phyloP scores from a whole-genome alignment of 2,113 vertebrate species.

The Ascaphus truei region DNA sequence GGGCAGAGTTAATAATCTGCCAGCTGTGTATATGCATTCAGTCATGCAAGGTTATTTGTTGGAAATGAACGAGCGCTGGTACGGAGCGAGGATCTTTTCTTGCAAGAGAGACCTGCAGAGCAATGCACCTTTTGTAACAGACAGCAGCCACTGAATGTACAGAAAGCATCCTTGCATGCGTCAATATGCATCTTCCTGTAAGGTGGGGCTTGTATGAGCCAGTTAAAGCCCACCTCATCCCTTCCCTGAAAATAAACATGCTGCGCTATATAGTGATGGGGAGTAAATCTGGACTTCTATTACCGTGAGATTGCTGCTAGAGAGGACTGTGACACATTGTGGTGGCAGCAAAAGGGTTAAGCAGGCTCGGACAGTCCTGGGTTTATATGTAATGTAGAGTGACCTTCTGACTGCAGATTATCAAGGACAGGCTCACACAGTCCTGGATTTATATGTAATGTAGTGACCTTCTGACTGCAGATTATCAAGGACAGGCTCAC shows the following conservation, averaged over 20 bases:
- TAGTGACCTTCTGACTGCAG: no score
- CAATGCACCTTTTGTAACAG: slow-evolving; percentile 1
- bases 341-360: no score
- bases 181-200: slow-evolving; percentile 11
- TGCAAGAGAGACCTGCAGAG: slow-evolving; percentile 1
- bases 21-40: slow-evolving; percentile 5
- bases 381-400: no score
- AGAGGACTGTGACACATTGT: neutral
- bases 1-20: slow-evolving; percentile 9
- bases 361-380: no score
- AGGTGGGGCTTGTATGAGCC: slow-evolving; percentile 3
- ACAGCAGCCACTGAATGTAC: slow-evolving; percentile 10
- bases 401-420: no score
- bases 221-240: slow-evolving; percentile 23
- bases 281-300: neutral
- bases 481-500: no score
- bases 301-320: neutral
- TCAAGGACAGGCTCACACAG: no score
- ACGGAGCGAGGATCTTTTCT: neutral
- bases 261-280: slow-evolving; percentile 15
- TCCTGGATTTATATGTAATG: no score
- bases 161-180: slow-evolving; percentile 31
- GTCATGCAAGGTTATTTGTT: slow-evolving; percentile 28
- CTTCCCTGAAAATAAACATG: slow-evolving; percentile 14
- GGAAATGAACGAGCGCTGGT: slow-evolving; percentile 25